Evolutionary conservation across 2,113 vertebrate genomes (phyloP), one percentile per base, ranked within the genome.

Genomic region (Rallus limicola): DNA sequence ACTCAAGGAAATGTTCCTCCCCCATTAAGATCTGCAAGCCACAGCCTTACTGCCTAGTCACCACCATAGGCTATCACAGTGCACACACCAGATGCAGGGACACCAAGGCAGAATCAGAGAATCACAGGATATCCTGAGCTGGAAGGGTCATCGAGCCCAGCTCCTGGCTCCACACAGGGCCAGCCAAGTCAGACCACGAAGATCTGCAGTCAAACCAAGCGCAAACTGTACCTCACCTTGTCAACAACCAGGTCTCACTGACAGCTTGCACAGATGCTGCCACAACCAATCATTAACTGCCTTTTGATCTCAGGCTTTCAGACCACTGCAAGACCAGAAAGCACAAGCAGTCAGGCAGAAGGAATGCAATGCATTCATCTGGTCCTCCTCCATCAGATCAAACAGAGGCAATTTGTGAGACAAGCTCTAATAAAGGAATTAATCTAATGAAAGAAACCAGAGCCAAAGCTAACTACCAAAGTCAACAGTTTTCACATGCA

Each of bases 401-500:
- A 79, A 69, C 38, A 90, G 53, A 92, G 56, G 38, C 90, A 94
- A 90, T 87, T 46, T 90, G 55, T 63, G 71, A 95, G 63, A 88
- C 40, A 77, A 90, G 40, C 15, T 80, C 63, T 93, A 88, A 88
- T 29, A 90, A 82, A 88, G 17, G 52, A 85, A 94, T 93, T 88
- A 93, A 93, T 81, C 63, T 90, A 94, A 93, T 56, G 90, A 90
- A 85, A 70, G 82, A 94, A 95, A 77, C 10, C n/a, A 67, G 74
- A 82, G 63, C 50, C 81, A 94, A 88, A 79, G 75, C 87, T 83
- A 93, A 88, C 64, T 50, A 82, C 58, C 38, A 68, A 88, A 94
- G 72, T 71, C 72, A 93, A 96, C 64, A 48, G 64, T 48, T 67
- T 56, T 86, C 60, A 68, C 58, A 94, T n/a, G 31, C 0, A 0